Evolutionary conservation across 2,888 invertebrate species (phyloP), one percentile per base, ranked within the genome.

Genomic region (Xiphydria camelus): DNA sequence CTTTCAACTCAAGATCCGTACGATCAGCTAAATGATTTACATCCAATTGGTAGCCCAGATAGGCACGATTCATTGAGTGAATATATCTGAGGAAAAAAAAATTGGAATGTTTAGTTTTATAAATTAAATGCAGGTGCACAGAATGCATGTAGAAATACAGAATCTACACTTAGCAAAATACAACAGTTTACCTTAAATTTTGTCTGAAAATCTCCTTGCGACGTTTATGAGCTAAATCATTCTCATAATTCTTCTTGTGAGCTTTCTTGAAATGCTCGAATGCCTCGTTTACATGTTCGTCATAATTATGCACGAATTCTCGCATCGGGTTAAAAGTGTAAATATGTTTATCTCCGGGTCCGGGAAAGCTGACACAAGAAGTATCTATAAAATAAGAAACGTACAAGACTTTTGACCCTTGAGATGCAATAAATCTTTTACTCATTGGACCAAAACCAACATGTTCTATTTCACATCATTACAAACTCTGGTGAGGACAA

Each of bases 251-350:
- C 61, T 85, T 87, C 20, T 79, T 78, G 68, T 96, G 94, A 51
- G 83, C 84, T 1, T 69, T 78, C 65, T 86, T 85, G 70, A 94
- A 96, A 37, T 84, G 66, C 2, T 82, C 75, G 72, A 96, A 97
- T 67, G 88, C 88, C 31, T 80, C 77, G 17, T 88, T 82, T 0
- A 94, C 80, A 62, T 94, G 93, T 0, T 75, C 76, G 14, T 87
- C 86, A 21, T 81, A 79, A 21, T 81, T 80, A 0, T 89, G 84
- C 9, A 96, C 79, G 64, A 90, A 96, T 78, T 97, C 96, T 55
- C 83, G 84, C 88, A 96, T 94, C 1, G 96, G 96, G 77, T 96
- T 96, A 77, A 94, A 93, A 0, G 90, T 88, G 40, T 89, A 88
- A 63, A 84, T 78, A 69, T 90, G 88, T 10, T 81, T 80, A 4